Conservation (phyloP, 2,797 vertebrate species). For the Molossus alvarezi region DNA sequence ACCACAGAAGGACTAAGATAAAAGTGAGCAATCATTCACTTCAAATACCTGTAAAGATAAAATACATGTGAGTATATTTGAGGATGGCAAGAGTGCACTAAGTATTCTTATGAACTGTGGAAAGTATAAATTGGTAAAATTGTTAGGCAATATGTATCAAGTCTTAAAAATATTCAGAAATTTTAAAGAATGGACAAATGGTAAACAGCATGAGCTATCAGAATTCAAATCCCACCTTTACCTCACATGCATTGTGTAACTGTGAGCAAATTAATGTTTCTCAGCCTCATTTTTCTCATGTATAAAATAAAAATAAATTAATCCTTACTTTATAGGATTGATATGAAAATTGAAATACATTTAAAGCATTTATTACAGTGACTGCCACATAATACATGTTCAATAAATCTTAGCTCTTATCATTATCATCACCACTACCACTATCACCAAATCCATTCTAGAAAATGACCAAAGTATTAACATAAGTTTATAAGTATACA, state of each 20-base stretch:
- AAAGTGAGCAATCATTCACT: background rate
- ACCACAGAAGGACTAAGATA: background rate
- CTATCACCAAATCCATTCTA: background rate
- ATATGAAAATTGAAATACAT: background rate
- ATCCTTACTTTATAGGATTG: background rate
- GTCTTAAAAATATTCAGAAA: background rate
- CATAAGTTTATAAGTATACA: background rate
- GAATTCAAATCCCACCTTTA: background rate
- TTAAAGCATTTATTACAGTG: background rate
- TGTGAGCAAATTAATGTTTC: background rate
- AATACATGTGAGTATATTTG: background rate
- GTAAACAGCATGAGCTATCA: background rate
- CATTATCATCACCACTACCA: conserved; percentile 44
- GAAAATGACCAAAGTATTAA: background rate
- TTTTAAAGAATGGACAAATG: background rate
- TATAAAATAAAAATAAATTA: background rate
- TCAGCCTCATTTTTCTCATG: background rate
- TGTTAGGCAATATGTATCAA: background rate
- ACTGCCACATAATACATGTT: background rate
- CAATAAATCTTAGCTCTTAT: conserved; percentile 58
- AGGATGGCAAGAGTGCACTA: background rate
- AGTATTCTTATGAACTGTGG: background rate
- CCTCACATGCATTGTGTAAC: background rate
- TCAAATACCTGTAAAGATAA: background rate
- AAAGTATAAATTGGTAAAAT: background rate